Evolutionary conservation across 2,888 invertebrate species (phyloP).

Genomic region (Epiblema foenella): DNA sequence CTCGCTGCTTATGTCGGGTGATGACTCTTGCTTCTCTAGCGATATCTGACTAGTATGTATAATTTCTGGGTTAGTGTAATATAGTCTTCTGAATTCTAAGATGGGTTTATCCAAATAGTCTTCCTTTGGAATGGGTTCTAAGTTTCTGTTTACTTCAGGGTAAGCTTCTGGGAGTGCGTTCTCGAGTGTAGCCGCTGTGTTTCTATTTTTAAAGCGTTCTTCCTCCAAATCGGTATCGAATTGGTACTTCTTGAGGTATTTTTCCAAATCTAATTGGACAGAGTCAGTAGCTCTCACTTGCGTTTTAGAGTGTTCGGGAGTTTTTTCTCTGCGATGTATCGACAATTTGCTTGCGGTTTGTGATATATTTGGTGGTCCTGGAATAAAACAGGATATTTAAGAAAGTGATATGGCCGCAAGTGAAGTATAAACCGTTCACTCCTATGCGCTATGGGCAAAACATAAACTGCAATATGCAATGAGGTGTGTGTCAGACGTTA

Average conservation of each 20-base stretch:
- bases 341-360: background rate
- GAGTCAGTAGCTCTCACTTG: conserved; percentile 44
- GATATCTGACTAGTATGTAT: background rate
- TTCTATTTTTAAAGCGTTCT: conserved; percentile 57
- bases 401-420: background rate
- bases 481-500: background rate
- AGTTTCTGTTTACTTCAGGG: conserved; percentile 45
- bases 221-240: conserved; percentile 54
- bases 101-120: conserved; percentile 69
- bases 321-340: conserved; percentile 3
- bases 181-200: conserved; percentile 47
- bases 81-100: conserved; percentile 70
- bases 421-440: background rate
- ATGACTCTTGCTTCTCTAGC: background rate
- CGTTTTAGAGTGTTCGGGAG: conserved; percentile 37
- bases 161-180: conserved; percentile 58
- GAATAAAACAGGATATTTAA: conserved; percentile 4
- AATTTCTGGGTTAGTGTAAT: conserved; percentile 52
- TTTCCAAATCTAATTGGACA: conserved; percentile 59
- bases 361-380: conserved; percentile 11
- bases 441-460: background rate
- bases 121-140: conserved; percentile 34
- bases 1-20: conserved; percentile 7
- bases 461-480: background rate
- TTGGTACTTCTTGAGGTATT: conserved; percentile 64